Evolutionary conservation across 2,797 vertebrate species (phyloP).

Genomic region (Eulemur rubriventer): DNA sequence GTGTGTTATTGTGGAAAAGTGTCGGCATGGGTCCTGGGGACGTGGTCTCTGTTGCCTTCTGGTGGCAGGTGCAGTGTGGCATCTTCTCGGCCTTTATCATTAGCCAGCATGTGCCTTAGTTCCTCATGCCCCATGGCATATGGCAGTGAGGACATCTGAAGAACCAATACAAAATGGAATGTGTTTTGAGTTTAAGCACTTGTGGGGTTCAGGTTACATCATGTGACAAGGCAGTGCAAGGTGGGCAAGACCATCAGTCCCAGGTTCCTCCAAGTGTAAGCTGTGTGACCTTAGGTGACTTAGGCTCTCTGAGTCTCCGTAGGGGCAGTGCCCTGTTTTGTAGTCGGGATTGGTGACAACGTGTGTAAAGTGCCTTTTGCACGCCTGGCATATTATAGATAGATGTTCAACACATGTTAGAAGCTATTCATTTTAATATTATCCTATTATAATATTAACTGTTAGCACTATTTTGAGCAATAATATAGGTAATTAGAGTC

Average conservation of each 20-base stretch:
- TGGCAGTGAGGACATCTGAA: not conserved
- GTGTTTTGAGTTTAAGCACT: not conserved
- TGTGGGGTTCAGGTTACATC: not conserved
- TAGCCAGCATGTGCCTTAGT: not conserved
- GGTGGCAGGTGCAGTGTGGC: not conserved
- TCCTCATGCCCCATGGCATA: accelerated
- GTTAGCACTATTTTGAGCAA: not conserved
- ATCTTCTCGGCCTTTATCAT: not conserved
- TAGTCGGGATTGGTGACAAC: accelerated
- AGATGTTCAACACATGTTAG: not conserved
- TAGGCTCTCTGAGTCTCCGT: not conserved
- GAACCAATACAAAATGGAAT: no score
- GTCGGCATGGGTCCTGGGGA: accelerated
- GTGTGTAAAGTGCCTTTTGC: not conserved
- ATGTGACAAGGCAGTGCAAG: accelerated
- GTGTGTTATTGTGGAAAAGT: not conserved
- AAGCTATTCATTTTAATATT: not conserved
- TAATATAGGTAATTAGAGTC: not conserved
- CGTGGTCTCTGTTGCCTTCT: not conserved
- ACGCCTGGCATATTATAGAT: accelerated
- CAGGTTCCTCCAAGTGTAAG: accelerated
- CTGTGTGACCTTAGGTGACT: not conserved
- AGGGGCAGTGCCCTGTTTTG: accelerated
- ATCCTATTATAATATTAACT: no score
- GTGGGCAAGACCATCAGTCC: not conserved